Evolutionary conservation across 2,797 vertebrate species (phyloP), one percentile per base, ranked within the genome.

Genomic region (Merluccius polli): DNA sequence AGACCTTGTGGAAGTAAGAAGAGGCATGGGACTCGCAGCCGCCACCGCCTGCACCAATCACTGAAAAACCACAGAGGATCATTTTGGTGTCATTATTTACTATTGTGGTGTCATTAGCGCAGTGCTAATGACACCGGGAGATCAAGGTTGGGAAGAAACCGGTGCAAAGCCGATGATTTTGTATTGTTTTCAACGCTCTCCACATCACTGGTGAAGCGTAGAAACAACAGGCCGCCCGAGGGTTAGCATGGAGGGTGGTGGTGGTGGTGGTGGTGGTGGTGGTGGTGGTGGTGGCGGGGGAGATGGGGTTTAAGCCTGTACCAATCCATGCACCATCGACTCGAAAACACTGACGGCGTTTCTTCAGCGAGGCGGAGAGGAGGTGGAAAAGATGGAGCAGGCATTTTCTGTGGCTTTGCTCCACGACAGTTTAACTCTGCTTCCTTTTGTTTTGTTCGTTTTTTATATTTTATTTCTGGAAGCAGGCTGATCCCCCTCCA

Each of bases 121-220:
- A 79, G 71, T 86, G n/a, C 52, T 89, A 88, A 89, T 88, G 88
- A 86, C 74, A 77, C 87, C 77, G 75, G 27, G 75, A 86, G 86
- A 90, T 86, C 85, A 84, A 90, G 90, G 88, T 90, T 84, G 83
- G 91, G 91, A 93, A 92, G 91, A 90, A 78, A 77, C 78, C 78
- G 88, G 88, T 89, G 83, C 77, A 83, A 86, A 88, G 86, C 24
- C 10, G 52, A 27, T 63, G 24, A 27, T 27, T 24, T 63, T 12
- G 52, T 11, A 11, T 63, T 9, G 84, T 90, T 92, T 88, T 89
- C 86, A 89, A 90, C 89, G 86, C 89, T 86, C 87, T 72, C 76
- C 78, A 87, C 89, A 93, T 94, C 88, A 85, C 90, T 81, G 91
- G 88, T 90, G 87, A 89, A 84, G 84, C 79, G 68, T 71, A 63